These are phyloP conservation scores for Autographa pulchrina DNA, from an alignment of 2,888 invertebrate genomes.

Conservation along the genomic window DNA sequence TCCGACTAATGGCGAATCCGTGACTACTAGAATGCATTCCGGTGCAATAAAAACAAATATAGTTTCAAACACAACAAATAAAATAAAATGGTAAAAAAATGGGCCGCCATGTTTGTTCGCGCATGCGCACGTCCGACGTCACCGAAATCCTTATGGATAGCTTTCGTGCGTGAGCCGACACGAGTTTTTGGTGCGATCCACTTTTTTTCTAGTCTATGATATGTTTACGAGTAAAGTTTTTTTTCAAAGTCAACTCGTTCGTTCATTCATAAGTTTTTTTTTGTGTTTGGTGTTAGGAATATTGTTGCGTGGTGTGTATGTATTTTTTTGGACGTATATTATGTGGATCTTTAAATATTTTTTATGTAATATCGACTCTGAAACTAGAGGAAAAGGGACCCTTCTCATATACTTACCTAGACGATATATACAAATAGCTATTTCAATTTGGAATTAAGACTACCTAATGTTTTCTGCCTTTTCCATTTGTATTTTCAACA, in stretches of 20 bases:
- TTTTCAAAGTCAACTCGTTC: slow-evolving; percentile 52
- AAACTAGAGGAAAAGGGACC: too few relatives aligned
- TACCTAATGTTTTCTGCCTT: too few relatives aligned
- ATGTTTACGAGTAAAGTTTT: slow-evolving; percentile 55
- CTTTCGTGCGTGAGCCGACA: slow-evolving; percentile 84
- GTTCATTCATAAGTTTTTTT: slow-evolving; percentile 56
- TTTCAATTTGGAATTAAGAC: too few relatives aligned
- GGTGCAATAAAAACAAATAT: slow-evolving; percentile 87
- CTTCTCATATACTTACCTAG: too few relatives aligned
- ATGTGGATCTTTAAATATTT: too few relatives aligned
- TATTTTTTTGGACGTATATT: not conserved
- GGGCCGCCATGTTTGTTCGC: slow-evolving; percentile 69
- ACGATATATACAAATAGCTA: too few relatives aligned
- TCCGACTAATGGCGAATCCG: slow-evolving; percentile 82
- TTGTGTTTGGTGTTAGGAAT: slow-evolving; percentile 40
- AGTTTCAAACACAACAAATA: slow-evolving; percentile 82
- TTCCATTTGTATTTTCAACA: too few relatives aligned
- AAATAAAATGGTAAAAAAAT: slow-evolving; percentile 71
- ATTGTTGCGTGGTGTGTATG: slow-evolving; percentile 38
- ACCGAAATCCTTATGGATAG: slow-evolving; percentile 86
- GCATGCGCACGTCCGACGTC: slow-evolving; percentile 77
- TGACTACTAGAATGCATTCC: slow-evolving; percentile 83
- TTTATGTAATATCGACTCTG: too few relatives aligned
- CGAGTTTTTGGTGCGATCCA: slow-evolving; percentile 62
- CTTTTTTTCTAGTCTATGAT: slow-evolving; percentile 54